These are phyloP conservation scores for Calonectris borealis DNA, from an alignment of 2,113 vertebrate genomes.

Conservation along the genomic window DNA sequence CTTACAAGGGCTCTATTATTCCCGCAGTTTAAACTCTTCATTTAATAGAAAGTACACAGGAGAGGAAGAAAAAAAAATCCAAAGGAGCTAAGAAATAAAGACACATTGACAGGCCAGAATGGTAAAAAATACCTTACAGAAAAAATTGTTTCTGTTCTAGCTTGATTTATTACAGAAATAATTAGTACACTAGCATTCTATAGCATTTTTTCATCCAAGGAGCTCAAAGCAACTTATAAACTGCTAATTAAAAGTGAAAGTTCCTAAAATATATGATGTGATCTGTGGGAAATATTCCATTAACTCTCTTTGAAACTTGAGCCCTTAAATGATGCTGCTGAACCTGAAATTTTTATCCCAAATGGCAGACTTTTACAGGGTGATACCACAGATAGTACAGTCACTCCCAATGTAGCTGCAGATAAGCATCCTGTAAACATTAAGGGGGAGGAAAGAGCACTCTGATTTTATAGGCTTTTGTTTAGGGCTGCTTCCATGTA, in stretches of 20 bases:
- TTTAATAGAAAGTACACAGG: conserved; percentile 32
- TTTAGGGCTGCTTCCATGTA: background rate
- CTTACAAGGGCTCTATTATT: conserved; percentile 38
- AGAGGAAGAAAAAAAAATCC: background rate
- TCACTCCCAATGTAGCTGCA: background rate
- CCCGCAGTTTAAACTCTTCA: background rate
- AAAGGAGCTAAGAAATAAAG: conserved; percentile 23
- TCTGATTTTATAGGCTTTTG: background rate
- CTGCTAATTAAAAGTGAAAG: background rate
- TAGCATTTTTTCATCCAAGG: background rate
- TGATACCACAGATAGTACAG: background rate
- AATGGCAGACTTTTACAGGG: background rate
- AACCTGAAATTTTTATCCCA: background rate
- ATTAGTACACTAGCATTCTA: background rate
- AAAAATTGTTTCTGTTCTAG: background rate
- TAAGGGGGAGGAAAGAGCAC: background rate
- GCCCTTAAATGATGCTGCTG: background rate
- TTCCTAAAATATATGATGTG: background rate
- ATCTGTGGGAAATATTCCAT: background rate
- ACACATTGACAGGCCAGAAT: background rate
- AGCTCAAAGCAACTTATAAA: background rate
- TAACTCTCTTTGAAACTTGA: background rate
- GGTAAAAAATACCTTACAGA: background rate
- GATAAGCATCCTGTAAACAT: background rate
- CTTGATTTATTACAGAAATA: background rate